Percentiles rank a stretch among this genome's conserved stretches.
Evolutionary conservation across 2,113 vertebrate species (phyloP).

Genomic region (Sitta europaea): DNA sequence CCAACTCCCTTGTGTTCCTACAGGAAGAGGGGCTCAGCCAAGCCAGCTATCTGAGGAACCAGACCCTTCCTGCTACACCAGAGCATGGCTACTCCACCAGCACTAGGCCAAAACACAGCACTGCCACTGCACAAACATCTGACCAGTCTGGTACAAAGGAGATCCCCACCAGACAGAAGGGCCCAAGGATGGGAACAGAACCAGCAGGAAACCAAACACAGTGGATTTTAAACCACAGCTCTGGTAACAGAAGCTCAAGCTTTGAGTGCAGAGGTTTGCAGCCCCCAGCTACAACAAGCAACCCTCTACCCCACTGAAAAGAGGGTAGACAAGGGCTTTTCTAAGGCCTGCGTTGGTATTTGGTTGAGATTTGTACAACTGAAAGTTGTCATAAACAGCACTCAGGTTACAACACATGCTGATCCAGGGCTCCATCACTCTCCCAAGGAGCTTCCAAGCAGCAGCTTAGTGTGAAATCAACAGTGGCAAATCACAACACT

Average conservation of each 20-base stretch:
- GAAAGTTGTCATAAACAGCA: not conserved
- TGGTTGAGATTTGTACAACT: not conserved
- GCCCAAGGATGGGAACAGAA: not conserved
- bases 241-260: not conserved
- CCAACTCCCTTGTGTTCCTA: not conserved
- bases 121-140: not conserved
- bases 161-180: not conserved
- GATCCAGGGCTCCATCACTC: not conserved
- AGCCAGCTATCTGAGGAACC: slow-evolving; percentile 61
- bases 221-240: not conserved
- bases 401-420: not conserved
- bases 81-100: not conserved
- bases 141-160: not conserved
- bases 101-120: not conserved
- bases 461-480: not conserved
- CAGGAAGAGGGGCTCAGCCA: slow-evolving; percentile 57
- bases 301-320: not conserved
- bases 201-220: not conserved
- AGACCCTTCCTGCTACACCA: slow-evolving; percentile 64
- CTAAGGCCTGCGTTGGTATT: not conserved
- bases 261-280: not conserved
- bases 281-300: not conserved
- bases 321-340: not conserved
- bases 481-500: not conserved
- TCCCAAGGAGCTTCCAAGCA: not conserved